Evolutionary conservation across 2,888 invertebrate genomes (phyloP).

Genomic region (Cheilosia impressa): DNA sequence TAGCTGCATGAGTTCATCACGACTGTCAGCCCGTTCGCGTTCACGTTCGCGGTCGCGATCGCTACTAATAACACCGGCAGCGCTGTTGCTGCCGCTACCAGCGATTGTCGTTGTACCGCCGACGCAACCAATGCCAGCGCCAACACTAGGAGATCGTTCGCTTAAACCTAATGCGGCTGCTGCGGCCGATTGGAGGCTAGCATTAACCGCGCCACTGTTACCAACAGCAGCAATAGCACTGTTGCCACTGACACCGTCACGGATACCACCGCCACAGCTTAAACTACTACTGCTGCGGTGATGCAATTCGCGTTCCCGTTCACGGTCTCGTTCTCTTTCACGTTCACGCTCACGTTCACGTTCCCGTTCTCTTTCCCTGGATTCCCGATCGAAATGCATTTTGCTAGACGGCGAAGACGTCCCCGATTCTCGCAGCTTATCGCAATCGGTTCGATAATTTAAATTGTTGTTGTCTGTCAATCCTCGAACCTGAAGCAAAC

Average conservation of each 20-base stretch:
- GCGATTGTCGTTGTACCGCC: constrained; percentile 65
- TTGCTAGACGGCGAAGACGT: constrained; percentile 82
- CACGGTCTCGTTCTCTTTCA: constrained; percentile 78
- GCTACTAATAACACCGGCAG: constrained; percentile 79
- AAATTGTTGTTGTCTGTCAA: constrained; percentile 92
- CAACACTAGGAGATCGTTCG: constrained; percentile 83
- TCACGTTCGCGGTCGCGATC: constrained; percentile 79
- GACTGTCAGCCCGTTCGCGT: constrained; percentile 81
- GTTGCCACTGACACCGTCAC: constrained; percentile 63
- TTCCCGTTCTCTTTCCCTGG: constrained; percentile 77
- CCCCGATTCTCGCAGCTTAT: constrained; percentile 83
- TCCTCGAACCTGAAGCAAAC: constrained; percentile 86
- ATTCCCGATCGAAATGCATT: constrained; percentile 77
- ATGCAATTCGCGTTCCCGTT: constrained; percentile 80
- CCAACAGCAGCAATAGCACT: constrained; percentile 80
- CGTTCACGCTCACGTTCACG: constrained; percentile 76
- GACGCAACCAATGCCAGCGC: constrained; percentile 81
- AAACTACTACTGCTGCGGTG: constrained; percentile 83
- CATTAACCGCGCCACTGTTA: constrained; percentile 79
- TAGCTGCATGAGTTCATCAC: constrained; percentile 83
- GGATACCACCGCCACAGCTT: constrained; percentile 79
- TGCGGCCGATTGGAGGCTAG: constrained; percentile 79
- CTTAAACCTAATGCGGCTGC: constrained; percentile 80
- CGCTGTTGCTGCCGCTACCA: constrained; percentile 78
- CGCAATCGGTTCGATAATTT: constrained; percentile 83